These are phyloP conservation scores for Hypanus sabinus DNA, from an alignment of 2,113 vertebrate genomes.

Conservation along the genomic window DNA sequence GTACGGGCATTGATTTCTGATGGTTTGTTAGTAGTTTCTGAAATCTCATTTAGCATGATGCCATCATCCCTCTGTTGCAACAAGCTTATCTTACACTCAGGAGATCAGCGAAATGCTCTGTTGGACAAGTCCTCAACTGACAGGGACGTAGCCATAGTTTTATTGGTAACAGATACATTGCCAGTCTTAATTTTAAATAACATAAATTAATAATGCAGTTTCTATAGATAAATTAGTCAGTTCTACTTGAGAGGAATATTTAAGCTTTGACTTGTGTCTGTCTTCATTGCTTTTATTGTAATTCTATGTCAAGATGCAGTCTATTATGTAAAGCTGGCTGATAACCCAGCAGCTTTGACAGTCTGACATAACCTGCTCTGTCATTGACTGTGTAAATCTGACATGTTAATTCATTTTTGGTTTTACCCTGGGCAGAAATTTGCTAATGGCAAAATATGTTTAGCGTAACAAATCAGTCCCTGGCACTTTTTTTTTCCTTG, in stretches of 20 bases:
- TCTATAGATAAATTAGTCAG: neutral
- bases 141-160: neutral
- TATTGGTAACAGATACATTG: neutral
- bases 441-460: slow-evolving; percentile 35
- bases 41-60: neutral
- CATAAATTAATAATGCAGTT: neutral
- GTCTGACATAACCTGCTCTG: slow-evolving; percentile 29
- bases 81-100: neutral
- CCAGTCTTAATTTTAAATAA: neutral
- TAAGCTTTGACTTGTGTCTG: slow-evolving; percentile 9
- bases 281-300: slow-evolving; percentile 25
- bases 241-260: neutral
- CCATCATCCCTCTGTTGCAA: neutral
- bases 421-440: slow-evolving; percentile 17
- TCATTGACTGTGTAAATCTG: slow-evolving; percentile 32
- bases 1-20: neutral
- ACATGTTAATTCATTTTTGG: slow-evolving; percentile 30
- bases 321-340: slow-evolving; percentile 3
- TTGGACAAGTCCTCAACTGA: neutral
- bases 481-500: neutral
- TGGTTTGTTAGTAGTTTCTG: neutral
- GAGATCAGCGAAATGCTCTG: neutral
- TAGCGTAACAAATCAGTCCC: neutral
- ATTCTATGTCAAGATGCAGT: slow-evolving; percentile 8
- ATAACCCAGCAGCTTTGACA: slow-evolving; percentile 32